Evolutionary conservation across 2,113 vertebrate species (phyloP), one percentile per base, ranked within the genome.

Genomic region (Zapornia atra): DNA sequence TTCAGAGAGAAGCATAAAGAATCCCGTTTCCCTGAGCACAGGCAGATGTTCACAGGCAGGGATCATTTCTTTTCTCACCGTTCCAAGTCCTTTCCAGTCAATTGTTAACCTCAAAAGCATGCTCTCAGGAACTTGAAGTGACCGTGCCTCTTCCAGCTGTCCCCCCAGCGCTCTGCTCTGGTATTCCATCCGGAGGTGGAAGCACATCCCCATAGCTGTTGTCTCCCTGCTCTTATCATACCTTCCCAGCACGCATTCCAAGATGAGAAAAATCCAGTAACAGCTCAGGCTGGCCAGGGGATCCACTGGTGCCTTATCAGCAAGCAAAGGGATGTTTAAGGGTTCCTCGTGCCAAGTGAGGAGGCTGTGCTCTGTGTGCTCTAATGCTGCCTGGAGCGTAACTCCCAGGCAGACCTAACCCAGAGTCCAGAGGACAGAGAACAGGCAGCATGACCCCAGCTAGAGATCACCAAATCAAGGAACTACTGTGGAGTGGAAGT

Each of bases 351-450:
- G 33, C n/a, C 11, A 16, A 50, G 10, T 3, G 11, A 15, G 3
- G 5, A 15, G 73, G 53, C 46, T 7, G 26, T 7, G 26, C 56
- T 40, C 4, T 14, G 54, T 8, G 3, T 6, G 21, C 48, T 22
- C 3, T 8, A 31, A 44, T 11, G 1, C 29, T 25, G 14, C 51
- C 17, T 16, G 33, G 26, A 56, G 60, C 7, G 0, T 9, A 13
- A 13, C 9, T 5, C 26, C 1, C 5, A 31, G 25, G 10, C 0
- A 21, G n/a, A 22, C 26, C 2, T 11, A 11, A 31, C 34, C 29
- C 34, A 8, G 46, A 48, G 56, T 21, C 57, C 65, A 63, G 33
- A 9, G 15, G 40, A 24, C 29, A 82, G 51, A 22, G 48, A 48
- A 22, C 10, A 48, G 48, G 48, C 48, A 48, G 19, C 48, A 48